Evolutionary conservation across 1,140 invertebrate species (phyloP), one percentile per base, ranked within the genome.

Genomic region (Pomacea maculata): DNA sequence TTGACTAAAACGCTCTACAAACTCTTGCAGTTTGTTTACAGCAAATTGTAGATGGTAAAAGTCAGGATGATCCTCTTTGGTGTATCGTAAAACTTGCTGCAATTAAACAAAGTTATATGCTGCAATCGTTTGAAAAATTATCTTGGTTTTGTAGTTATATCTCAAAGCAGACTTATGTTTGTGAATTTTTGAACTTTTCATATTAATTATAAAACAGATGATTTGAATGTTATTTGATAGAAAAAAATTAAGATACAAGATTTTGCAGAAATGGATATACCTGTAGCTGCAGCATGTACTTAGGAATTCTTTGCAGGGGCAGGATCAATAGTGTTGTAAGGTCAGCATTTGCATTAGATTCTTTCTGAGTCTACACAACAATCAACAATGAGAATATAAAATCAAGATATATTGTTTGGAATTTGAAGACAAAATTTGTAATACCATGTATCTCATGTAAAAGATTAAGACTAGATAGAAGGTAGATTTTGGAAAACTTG

Each of bases 251-350:
- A 14, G 57, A 61, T 17, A 9, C 11, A 17, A 61, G 15, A 61
- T 17, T 4, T 70, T 8, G 67, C 11, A 52, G 9, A 74, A 71
- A 12, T 29, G 45, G 45, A 8, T 54, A 55, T 65, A 80, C 79
- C 79, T 80, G 79, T 54, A 80, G 55, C 64, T 75, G 73, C 52
- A 80, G 61, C 73, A 75, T 75, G 63, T 75, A 80, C 25, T 75
- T 74, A 19, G 79, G 79, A 67, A 80, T 80, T 64, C 79, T 80
- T 63, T 80, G 79, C n/a, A 80, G 73, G 11, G 79, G 79, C 21
- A 63, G 64, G 61, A 80, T 75, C 63, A 80, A 34, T 64, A 80
- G 73, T n/a, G 79, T 54, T n/a, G 75, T 64, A 34, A 80, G 52
- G 64, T 80, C 79, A 52, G 34, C 65, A 52, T 55, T 55, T 14